Evolutionary conservation across 2,888 invertebrate genomes (phyloP).

Genomic region (Cantharis nigra): DNA sequence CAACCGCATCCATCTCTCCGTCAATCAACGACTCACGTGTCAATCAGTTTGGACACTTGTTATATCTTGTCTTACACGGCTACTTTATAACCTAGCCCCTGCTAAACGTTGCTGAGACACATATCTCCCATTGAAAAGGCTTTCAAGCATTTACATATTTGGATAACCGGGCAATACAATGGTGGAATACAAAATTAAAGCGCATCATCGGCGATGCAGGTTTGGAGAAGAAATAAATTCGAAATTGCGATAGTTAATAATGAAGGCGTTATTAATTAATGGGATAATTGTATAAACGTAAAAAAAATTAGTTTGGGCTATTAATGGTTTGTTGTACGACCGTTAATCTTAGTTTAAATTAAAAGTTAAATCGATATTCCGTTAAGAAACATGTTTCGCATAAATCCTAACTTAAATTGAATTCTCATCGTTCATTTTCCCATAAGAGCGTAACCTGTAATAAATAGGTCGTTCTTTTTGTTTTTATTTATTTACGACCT

Average conservation of each 20-base stretch:
- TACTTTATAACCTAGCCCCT: constrained; percentile 48
- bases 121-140: constrained; percentile 29
- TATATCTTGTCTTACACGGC: constrained; percentile 54
- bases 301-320: constrained; percentile 1
- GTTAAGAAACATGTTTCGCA: constrained; percentile 37
- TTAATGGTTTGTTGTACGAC: constrained; percentile 12
- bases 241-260: neutral
- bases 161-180: neutral
- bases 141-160: constrained; percentile 3
- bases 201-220: neutral
- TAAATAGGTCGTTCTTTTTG: constrained; percentile 28
- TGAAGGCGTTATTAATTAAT: neutral
- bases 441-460: constrained; percentile 31
- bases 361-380: constrained; percentile 27
- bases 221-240: neutral
- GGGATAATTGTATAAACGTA: neutral
- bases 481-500: constrained; percentile 35
- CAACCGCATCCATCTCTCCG: constrained; percentile 56
- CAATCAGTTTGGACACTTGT: constrained; percentile 56
- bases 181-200: neutral
- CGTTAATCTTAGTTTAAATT: constrained; percentile 22
- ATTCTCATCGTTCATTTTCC: constrained; percentile 40
- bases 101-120: constrained; percentile 38
- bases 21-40: constrained; percentile 58
- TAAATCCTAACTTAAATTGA: constrained; percentile 42